Conservation (phyloP, 2,113 vertebrate genomes). For the Cyprinodon variegatus region DNA sequence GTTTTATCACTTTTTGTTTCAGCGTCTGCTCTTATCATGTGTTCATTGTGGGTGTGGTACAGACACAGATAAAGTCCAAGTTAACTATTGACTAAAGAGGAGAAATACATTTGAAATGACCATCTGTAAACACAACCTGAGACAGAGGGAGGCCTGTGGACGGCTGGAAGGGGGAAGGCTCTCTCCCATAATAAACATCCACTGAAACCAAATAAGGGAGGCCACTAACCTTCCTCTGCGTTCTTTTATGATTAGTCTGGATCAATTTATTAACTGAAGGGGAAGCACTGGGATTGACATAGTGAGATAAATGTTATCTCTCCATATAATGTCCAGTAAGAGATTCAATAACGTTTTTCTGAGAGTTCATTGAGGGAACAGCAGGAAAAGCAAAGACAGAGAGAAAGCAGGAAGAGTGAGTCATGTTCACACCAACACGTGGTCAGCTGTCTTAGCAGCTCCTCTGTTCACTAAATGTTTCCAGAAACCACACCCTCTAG, state of each 20-base stretch:
- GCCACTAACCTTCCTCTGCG: neutral
- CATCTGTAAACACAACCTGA: slow-evolving; percentile 7
- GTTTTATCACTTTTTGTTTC: slow-evolving; percentile 6
- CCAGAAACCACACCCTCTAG: slow-evolving; percentile 53
- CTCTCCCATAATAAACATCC: neutral
- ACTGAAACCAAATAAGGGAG: neutral
- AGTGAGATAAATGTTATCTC: slow-evolving; percentile 24
- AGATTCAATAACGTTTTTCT: slow-evolving; percentile 32
- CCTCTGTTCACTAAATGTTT: slow-evolving; percentile 21
- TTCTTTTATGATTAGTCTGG: slow-evolving; percentile 10
- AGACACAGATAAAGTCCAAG: slow-evolving; percentile 23
- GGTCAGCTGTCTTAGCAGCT: slow-evolving; percentile 25
- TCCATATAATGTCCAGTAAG: neutral
- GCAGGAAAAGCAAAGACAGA: slow-evolving; percentile 14
- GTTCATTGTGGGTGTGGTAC: neutral
- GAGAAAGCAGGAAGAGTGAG: slow-evolving; percentile 69
- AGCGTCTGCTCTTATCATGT: neutral
- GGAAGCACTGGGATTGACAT: slow-evolving; percentile 6
- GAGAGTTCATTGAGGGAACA: slow-evolving; percentile 27
- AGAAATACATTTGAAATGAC: slow-evolving; percentile 25
- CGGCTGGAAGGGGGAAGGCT: slow-evolving; percentile 4
- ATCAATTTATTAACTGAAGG: slow-evolving; percentile 46
- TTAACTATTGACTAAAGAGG: slow-evolving; percentile 60
- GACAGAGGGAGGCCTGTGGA: slow-evolving; percentile 27
- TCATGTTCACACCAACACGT: slow-evolving; percentile 59